Evolutionary conservation across 2,888 invertebrate species (phyloP), one percentile per base, ranked within the genome.

Genomic region (Tinea semifulvella): DNA sequence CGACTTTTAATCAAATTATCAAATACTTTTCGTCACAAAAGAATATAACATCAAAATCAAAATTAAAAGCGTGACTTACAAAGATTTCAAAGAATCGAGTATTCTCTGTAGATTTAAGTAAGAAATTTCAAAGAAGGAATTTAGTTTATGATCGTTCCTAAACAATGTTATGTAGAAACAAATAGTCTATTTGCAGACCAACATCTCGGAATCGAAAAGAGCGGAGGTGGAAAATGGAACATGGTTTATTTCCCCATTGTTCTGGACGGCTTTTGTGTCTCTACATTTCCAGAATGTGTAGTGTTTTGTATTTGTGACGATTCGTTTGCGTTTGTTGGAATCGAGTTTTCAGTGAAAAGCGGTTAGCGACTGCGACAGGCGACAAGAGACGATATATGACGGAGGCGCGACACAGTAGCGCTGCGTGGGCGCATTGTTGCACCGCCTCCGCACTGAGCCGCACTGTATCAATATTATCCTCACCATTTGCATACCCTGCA

Each of bases 211-310:
- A 42, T 56, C 49, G 50, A 54, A 52, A 61, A 58, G 49, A 55
- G 63, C 63, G 58, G 60, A 66, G 62, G 66, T 66, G 64, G 60
- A 55, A 66, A 65, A 63, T 61, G 48, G 58, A 60, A 65, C 61
- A 60, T 66, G 54, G 62, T 76, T 74, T 75, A 75, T 74, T 65
- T 67, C 61, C 61, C 71, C 68, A 74, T 74, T 76, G 75, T 76
- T 64, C 58, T 49, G 55, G 60, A 58, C 56, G 57, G 60, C 65
- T 56, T 66, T 66, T 63, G 63, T 65, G 44, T 60, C 57, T 54
- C 13, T 55, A 53, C 47, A 54, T 53, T 55, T 54, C 49, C 51
- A 53, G 49, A 53, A 51, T 52, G 50, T 49, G 49, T 47, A 52
- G 56, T 56, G 55, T 65, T 62, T 63, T 56, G 55, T 54, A 43